Evolutionary conservation across 2,888 invertebrate genomes (phyloP).

Genomic region (Rosalia funebris): DNA sequence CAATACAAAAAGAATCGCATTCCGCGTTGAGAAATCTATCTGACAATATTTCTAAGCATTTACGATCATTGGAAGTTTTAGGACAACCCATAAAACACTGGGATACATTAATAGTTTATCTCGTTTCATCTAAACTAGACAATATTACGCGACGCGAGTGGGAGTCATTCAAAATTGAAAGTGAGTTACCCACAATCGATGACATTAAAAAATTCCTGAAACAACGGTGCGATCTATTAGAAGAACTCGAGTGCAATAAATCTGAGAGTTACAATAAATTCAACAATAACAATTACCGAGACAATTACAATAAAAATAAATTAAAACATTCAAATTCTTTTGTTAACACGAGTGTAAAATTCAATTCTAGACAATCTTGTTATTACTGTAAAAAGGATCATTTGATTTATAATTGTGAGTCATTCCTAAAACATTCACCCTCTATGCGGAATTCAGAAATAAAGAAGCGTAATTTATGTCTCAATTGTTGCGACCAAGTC

Average conservation of each 20-base stretch:
- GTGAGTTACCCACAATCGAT: conserved; percentile 15
- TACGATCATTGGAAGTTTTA: conserved; percentile 7
- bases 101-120: conserved; percentile 9
- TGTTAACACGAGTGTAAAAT: not conserved
- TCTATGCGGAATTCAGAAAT: conserved; percentile 6
- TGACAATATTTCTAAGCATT: not conserved
- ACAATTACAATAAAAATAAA: not conserved
- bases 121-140: conserved; percentile 14
- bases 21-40: not conserved
- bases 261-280: too few species aligned
- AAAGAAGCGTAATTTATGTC: conserved; percentile 20
- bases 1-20: not conserved
- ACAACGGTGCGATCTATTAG: conserved; percentile 5
- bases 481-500: conserved; percentile 20
- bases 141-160: conserved; percentile 3
- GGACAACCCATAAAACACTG: conserved; percentile 11
- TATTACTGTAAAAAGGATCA: conserved; percentile 25
- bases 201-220: conserved; percentile 2
- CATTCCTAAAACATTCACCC: conserved; percentile 13
- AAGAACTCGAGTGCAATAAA: not conserved
- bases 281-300: not conserved
- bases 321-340: not conserved
- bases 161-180: not conserved
- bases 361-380: conserved; percentile 8
- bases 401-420: conserved; percentile 27